phyloP scores from a whole-genome alignment of 2,113 vertebrate genomes.

The Acanthisitta chloris region DNA sequence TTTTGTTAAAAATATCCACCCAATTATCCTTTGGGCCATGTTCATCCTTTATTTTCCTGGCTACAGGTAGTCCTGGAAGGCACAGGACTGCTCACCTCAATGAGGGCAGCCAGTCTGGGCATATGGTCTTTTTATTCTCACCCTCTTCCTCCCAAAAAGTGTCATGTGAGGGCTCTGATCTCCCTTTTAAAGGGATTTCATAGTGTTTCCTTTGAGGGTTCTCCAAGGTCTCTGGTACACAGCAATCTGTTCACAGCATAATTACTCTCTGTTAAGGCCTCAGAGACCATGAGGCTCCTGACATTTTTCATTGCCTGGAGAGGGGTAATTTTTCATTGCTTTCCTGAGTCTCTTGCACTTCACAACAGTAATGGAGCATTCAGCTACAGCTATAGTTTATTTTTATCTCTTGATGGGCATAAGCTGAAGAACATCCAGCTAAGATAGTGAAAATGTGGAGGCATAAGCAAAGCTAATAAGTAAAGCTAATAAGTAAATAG shows the following conservation, averaged over 20 bases:
- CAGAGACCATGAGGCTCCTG: background rate
- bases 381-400: background rate
- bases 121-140: background rate
- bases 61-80: background rate
- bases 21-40: background rate
- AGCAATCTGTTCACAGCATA: background rate
- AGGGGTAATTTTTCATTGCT: conserved; percentile 52
- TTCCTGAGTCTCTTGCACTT: conserved; percentile 11
- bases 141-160: background rate
- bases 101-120: background rate
- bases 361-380: background rate
- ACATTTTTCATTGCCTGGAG: conserved; percentile 31
- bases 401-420: background rate
- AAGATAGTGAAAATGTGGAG: background rate
- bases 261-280: conserved; percentile 11
- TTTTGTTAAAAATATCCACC: background rate
- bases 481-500: background rate
- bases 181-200: background rate
- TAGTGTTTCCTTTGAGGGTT: background rate
- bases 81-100: background rate
- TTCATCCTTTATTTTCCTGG: background rate
- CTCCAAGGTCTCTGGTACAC: fast-evolving
- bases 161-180: background rate
- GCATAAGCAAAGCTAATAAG: background rate
- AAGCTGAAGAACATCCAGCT: background rate